Evolutionary conservation across 2,113 vertebrate species (phyloP), one percentile per base, ranked within the genome.

Genomic region (Castor canadensis): DNA sequence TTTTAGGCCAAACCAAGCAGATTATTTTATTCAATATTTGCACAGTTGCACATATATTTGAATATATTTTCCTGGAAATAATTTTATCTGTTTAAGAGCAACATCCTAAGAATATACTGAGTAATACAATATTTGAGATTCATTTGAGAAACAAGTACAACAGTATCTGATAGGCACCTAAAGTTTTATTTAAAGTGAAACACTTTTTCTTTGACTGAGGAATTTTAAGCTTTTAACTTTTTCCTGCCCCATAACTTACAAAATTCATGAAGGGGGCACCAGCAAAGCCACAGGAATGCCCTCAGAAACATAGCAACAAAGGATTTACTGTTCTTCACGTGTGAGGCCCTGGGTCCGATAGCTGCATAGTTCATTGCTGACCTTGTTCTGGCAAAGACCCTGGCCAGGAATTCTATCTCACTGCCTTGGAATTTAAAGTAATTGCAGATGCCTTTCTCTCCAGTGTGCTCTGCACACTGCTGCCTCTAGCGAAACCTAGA

Each of bases 351-450:
- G 28, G 73, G 10, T 56, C 24, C 45, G 26, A 26, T 69, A 64
- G 43, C 73, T 26, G 38, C 38, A 11, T 71, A 52, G 87, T 19
- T 54, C n/a, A 38, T 15, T 69, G 90, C 84, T 83, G 72, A 45
- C 4, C 58, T 81, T 43, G 15, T 85, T 64, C 80, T 94, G 90
- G 80, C 91, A 82, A 1, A 56, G 84, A 76, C 69, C 11, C 20
- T 1, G 3, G 40, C 40, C 24, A 0, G 85, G 96, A 79, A 86
- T 91, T 88, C 95, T 24, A 49, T 45, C 92, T 98, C 95, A 95
- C 13, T 83, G 94, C 95, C 79, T 89, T 82, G 95, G 95, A 96
- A 95, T 98, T 82, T 94, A 95, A 93, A 97, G 94, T 69, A 87
- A 38, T 84, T 24, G 71, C 94, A 92, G 87, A 96, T 94, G 90